phyloP scores from a whole-genome alignment of 64 coral and sea anemone genomes.

The Hydrozoanthus tunicans region DNA sequence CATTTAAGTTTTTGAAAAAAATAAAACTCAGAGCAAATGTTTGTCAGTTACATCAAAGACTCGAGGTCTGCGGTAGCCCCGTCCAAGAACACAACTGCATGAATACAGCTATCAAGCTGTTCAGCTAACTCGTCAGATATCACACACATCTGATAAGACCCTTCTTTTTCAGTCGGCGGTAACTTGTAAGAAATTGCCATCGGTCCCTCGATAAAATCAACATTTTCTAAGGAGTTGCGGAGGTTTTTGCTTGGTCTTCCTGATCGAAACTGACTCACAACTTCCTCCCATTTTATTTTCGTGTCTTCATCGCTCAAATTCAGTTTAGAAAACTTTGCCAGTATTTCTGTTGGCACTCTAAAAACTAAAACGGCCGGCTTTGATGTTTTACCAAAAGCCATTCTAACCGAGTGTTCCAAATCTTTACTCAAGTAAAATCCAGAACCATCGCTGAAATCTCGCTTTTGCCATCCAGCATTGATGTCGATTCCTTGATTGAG shows the following conservation, averaged over 20 bases:
- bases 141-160: constrained; percentile 51
- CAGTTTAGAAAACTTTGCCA: background rate
- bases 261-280: constrained; percentile 48
- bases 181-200: background rate
- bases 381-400: constrained; percentile 30
- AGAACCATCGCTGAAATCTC: too few species aligned
- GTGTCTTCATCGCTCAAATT: constrained; percentile 14
- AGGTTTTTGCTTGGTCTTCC: background rate
- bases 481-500: constrained; percentile 42
- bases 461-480: too few species aligned
- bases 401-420: constrained; percentile 24
- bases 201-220: constrained; percentile 71
- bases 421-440: too few species aligned
- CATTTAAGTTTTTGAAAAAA: too few species aligned
- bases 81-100: constrained; percentile 51
- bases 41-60: background rate
- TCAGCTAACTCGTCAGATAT: constrained; percentile 68
- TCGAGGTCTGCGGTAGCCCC: background rate
- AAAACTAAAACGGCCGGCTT: constrained; percentile 76
- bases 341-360: background rate
- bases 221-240: constrained; percentile 6
- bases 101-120: background rate
- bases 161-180: background rate
- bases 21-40: too few species aligned
- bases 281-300: background rate